Base-by-base conservation (phyloP, 2,797 vertebrate species). In the Poliocrania exsul region DNA sequence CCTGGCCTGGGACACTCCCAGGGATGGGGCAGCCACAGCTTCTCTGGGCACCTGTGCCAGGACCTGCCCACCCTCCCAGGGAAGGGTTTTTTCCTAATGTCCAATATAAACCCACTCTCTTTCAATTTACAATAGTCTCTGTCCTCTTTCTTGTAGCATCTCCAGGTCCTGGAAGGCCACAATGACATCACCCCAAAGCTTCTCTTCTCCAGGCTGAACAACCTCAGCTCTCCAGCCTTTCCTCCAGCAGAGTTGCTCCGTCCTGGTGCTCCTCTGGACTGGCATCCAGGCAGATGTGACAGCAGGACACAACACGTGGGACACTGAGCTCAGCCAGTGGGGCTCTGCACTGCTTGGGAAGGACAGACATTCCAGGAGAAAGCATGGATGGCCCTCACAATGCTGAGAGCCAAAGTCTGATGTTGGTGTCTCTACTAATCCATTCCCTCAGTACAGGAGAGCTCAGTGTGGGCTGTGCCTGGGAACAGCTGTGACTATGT, bases 371-470 rank as follows among this genome's bases (percentile, higher is more conserved):
- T 66, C 74, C 71, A 6, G 23, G 38, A 44, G 51, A 75, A 69
- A 53, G 51, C 51, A n/a, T 4, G 37, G 16, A 37, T 66, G 25
- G 64, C 38, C 38, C 47, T 46, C 37, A 6, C 0, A 66, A 24
- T 2, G 1, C 2, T 61, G 23, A 84, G 46, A n/a, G 14, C 40
- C 54, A 33, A 50, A 65, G 24, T 12, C 13, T 38, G 26, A 51
- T 7, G 54, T 42, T 0, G 12, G n/a, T 15, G 3, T 25, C 6
- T 29, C 2, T 11, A 8, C 44, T 25, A 28, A 28, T 10, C 14
- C 37, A 26, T 35, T 23, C 16, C 37, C 50, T 61, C 1, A 2
- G 37, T 64, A 6, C 3, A 73, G 35, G 38, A 18, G 57, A 5
- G 14, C 35, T 18, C 21, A 29, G 26, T 10, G 35, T 60, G 31